Evolutionary conservation across 1,140 invertebrate species (phyloP).

Genomic region (Dinothrombium tinctorium): DNA sequence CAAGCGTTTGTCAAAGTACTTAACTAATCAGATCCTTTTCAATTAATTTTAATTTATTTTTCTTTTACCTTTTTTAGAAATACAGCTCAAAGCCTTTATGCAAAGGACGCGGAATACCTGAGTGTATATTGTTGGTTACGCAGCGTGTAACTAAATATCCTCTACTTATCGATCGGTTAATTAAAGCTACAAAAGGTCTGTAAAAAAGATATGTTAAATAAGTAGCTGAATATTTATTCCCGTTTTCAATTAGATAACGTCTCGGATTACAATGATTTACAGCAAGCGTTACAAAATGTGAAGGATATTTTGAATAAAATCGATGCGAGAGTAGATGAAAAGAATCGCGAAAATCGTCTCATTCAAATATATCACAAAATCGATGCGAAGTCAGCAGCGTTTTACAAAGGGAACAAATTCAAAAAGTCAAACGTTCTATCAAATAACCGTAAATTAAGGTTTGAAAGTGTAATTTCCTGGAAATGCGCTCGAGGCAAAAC

Average conservation of each 20-base stretch:
- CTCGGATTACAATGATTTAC: neutral
- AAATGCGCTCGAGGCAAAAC: constrained; percentile 23
- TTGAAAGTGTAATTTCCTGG: constrained; percentile 22
- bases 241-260: neutral
- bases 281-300: constrained; percentile 11
- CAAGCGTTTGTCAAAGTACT: constrained; percentile 45
- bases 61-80: constrained; percentile 27
- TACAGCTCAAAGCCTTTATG: constrained; percentile 53
- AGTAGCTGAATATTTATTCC: too few species aligned
- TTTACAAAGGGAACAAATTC: constrained; percentile 58
- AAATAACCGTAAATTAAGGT: constrained; percentile 34
- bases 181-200: constrained; percentile 57
- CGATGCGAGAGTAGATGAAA: constrained; percentile 68
- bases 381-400: constrained; percentile 68
- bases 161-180: constrained; percentile 62
- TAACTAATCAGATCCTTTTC: neutral
- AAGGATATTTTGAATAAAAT: constrained; percentile 61
- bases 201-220: neutral
- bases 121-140: constrained; percentile 80
- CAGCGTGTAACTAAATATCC: constrained; percentile 86
- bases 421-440: constrained; percentile 79
- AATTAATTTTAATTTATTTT: neutral
- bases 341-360: constrained; percentile 62
- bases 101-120: constrained; percentile 79
- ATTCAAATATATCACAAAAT: constrained; percentile 76